Conservation (phyloP, 1,140 invertebrate species). For the Choristoneura fumiferana region DNA sequence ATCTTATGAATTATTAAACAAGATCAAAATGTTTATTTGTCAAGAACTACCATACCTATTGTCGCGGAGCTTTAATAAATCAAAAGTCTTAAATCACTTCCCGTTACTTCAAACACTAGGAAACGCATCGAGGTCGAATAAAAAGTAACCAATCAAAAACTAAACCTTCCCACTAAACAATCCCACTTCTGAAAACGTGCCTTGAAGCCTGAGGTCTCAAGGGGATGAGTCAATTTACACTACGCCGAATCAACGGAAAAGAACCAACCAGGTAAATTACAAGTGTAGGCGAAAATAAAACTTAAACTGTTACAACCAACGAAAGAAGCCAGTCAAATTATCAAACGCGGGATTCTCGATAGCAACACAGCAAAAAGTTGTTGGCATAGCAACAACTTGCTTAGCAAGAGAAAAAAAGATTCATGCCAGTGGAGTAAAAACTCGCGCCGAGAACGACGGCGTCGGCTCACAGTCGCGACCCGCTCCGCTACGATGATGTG, state of each 20-base stretch:
- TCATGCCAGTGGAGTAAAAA: neutral
- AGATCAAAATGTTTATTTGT: no score
- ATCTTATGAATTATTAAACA: no score
- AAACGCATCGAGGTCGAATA: neutral
- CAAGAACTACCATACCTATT: no score
- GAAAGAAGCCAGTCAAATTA: slow-evolving; percentile 4
- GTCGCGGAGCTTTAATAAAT: no score
- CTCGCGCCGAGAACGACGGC: neutral
- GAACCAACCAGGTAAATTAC: neutral
- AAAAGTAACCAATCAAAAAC: slow-evolving; percentile 7
- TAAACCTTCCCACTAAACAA: neutral
- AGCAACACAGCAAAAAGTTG: slow-evolving; percentile 6
- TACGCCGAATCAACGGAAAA: no score
- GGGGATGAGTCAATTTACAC: no score
- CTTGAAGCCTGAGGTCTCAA: no score
- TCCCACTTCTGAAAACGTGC: no score
- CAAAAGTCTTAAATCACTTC: no score
- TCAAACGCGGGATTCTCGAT: neutral
- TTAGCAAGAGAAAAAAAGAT: slow-evolving; percentile 5
- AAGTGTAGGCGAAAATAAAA: slow-evolving; percentile 3
- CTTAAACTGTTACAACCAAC: slow-evolving; percentile 7
- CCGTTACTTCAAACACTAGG: neutral
- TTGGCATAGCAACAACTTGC: slow-evolving; percentile 17
- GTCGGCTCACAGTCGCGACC: neutral
- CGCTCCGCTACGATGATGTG: neutral